Evolutionary conservation across 2,113 vertebrate genomes (phyloP).

Genomic region (Rhodinocichla rosea): DNA sequence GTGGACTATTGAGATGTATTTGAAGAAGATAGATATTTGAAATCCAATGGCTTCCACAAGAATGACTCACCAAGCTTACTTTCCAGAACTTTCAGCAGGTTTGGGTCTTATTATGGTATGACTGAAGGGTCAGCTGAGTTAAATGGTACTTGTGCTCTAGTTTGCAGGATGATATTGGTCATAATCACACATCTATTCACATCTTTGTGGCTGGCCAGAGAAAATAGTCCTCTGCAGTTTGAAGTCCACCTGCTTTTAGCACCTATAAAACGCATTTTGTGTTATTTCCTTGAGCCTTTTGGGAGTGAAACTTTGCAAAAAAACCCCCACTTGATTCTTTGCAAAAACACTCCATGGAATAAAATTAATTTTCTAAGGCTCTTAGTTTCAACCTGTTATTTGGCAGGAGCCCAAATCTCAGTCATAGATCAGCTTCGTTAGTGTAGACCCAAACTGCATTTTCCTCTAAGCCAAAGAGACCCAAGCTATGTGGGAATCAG

Average conservation of each 20-base stretch:
- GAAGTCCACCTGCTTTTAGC: neutral
- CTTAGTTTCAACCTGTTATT: neutral
- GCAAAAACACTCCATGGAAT: neutral
- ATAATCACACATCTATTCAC: neutral
- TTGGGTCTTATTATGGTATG: neutral
- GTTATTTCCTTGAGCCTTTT: neutral
- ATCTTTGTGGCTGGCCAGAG: neutral
- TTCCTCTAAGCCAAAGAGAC: neutral
- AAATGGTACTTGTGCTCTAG: neutral
- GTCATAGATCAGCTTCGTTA: neutral
- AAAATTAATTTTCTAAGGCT: neutral
- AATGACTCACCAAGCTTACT: neutral
- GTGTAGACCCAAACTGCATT: neutral
- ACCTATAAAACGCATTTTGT: neutral
- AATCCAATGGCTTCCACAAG: neutral
- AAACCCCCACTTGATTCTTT: neutral
- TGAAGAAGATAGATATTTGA: neutral
- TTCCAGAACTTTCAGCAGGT: neutral
- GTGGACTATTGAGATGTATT: neutral
- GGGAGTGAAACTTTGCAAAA: neutral
- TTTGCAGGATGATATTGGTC: neutral
- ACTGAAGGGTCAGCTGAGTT: neutral
- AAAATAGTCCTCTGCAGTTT: neutral
- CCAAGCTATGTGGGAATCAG: neutral
- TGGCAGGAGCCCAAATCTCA: conserved; percentile 1